Conservation (phyloP, 2,888 invertebrate species). For the Rhingia rostrata region DNA sequence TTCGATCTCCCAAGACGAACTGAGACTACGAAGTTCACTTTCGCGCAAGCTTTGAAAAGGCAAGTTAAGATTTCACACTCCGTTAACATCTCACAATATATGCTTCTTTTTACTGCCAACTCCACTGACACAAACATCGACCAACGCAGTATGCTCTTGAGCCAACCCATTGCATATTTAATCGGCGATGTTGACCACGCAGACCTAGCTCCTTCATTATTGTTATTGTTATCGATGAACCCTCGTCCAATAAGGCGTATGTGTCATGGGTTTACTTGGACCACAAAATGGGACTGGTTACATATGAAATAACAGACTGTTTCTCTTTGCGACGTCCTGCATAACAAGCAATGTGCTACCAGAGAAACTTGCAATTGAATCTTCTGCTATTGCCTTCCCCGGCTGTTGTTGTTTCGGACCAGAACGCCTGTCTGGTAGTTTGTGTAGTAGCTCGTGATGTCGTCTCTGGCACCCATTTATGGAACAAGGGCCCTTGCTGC, state of each 20-base stretch:
- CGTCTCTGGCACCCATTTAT: slow-evolving; percentile 25
- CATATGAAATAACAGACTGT: background rate
- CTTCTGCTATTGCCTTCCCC: background rate
- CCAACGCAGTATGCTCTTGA: slow-evolving; percentile 28
- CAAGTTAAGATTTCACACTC: slow-evolving; percentile 40
- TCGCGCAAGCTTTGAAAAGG: slow-evolving; percentile 17
- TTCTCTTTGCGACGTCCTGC: background rate
- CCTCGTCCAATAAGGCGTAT: too few species aligned
- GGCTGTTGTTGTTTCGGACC: background rate
- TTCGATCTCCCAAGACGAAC: background rate
- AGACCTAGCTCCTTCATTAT: slow-evolving; percentile 31
- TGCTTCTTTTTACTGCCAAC: slow-evolving; percentile 23
- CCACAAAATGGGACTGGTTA: background rate
- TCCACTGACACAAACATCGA: slow-evolving; percentile 54
- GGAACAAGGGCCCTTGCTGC: slow-evolving; percentile 2
- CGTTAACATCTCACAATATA: slow-evolving; percentile 13
- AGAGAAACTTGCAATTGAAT: background rate
- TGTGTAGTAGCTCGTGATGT: slow-evolving; percentile 16
- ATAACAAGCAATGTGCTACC: slow-evolving; percentile 7
- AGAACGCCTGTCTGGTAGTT: background rate
- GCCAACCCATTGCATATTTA: slow-evolving; percentile 70
- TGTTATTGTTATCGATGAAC: slow-evolving; percentile 59
- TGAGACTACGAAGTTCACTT: background rate
- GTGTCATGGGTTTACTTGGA: slow-evolving; percentile 1
- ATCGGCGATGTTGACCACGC: slow-evolving; percentile 11